phyloP scores from a whole-genome alignment of 2,797 vertebrate genomes.

The Podarcis lilfordi region DNA sequence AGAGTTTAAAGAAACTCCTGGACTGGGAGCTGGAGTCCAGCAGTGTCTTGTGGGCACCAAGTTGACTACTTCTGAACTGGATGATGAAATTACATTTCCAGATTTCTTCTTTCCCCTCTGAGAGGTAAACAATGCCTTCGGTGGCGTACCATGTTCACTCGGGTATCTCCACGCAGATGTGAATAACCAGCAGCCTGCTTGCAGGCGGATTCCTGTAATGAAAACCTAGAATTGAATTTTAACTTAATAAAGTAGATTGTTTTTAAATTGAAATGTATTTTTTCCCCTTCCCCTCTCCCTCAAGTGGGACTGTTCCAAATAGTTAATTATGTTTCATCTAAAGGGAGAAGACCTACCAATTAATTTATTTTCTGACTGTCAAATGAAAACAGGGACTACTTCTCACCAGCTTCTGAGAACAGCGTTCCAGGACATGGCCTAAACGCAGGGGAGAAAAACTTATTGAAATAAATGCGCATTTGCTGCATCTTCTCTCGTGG shows the following conservation, averaged over 20 bases:
- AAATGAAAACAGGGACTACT: constrained; percentile 5
- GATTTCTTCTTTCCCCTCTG: background rate
- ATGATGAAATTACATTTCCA: constrained; percentile 29
- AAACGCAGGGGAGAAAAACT: background rate
- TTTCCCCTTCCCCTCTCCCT: background rate
- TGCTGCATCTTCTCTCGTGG: background rate
- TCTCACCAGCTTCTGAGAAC: constrained; percentile 19
- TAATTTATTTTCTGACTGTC: constrained; percentile 47
- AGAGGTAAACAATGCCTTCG: background rate
- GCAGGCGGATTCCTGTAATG: constrained; percentile 25
- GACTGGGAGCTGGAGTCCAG: no score
- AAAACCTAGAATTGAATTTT: constrained; percentile 57
- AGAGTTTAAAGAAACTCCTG: no score
- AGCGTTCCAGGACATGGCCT: no score
- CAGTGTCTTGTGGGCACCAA: no score
- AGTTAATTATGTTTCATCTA: constrained; percentile 65
- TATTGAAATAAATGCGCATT: constrained; percentile 23
- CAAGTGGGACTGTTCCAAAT: constrained; percentile 44
- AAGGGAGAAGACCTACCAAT: constrained; percentile 54
- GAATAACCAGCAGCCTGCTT: constrained; percentile 25
- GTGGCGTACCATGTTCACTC: background rate
- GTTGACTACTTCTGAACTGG: background rate
- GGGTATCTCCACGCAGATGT: constrained; percentile 11
- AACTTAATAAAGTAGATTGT: constrained; percentile 58
- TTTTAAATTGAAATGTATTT: constrained; percentile 62